Evolutionary conservation across 2,888 invertebrate genomes (phyloP).

Genomic region (Ophraella communa): DNA sequence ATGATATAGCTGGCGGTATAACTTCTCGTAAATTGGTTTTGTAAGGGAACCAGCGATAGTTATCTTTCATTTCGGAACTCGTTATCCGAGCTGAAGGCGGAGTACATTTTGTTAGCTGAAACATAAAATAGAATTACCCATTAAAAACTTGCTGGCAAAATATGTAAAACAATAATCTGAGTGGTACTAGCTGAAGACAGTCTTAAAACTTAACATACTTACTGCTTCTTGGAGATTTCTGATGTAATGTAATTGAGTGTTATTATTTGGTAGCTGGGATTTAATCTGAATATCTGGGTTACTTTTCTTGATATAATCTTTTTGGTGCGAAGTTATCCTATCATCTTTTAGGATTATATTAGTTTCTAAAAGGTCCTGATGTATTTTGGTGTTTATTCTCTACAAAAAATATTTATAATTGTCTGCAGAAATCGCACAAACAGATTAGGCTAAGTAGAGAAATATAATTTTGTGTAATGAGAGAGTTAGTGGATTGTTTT

Average conservation of each 20-base stretch:
- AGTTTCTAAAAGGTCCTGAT: conserved; percentile 40
- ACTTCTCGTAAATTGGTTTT: conserved; percentile 35
- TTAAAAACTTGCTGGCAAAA: too few species aligned
- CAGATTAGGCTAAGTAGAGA: too few species aligned
- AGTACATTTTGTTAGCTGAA: conserved; percentile 40
- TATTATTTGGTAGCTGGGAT: conserved; percentile 28
- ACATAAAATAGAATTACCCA: background rate
- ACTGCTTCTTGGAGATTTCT: conserved; percentile 51
- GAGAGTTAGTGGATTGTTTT: too few species aligned
- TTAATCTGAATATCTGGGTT: conserved; percentile 34
- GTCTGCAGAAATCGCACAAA: too few species aligned
- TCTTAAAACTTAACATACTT: conserved; percentile 23
- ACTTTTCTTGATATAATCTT: conserved; percentile 41
- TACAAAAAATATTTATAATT: conserved; percentile 37
- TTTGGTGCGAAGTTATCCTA: conserved; percentile 38
- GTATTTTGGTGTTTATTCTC: conserved; percentile 49
- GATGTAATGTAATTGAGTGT: conserved; percentile 41
- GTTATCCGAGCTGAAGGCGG: conserved; percentile 43
- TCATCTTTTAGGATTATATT: conserved; percentile 48
- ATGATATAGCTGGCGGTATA: conserved; percentile 46
- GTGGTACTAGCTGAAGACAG: background rate
- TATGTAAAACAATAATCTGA: too few species aligned
- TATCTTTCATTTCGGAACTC: conserved; percentile 51
- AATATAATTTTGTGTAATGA: too few species aligned
- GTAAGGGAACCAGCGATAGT: conserved; percentile 42